Evolutionary conservation across 1,140 invertebrate species (phyloP).

Genomic region (Musca domestica): DNA sequence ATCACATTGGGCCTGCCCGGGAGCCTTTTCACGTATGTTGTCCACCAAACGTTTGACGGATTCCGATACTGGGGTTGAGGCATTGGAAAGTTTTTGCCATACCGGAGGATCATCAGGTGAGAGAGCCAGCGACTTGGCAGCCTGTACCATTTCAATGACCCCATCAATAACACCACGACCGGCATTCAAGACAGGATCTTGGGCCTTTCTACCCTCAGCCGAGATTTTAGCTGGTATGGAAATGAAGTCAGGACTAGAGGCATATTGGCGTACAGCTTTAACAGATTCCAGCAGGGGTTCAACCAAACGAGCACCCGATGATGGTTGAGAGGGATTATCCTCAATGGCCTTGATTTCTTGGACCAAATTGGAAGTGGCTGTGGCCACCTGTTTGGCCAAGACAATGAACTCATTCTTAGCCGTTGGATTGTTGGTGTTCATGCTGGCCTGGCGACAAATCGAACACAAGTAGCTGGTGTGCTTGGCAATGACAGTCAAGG

Average conservation of each 20-base stretch:
- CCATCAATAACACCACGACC: slow-evolving; percentile 68
- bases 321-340: slow-evolving; percentile 72
- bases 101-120: slow-evolving; percentile 88
- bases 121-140: slow-evolving; percentile 85
- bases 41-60: slow-evolving; percentile 92
- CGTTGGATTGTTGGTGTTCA: slow-evolving; percentile 87
- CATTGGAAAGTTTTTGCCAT: slow-evolving; percentile 89
- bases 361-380: slow-evolving; percentile 90
- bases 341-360: slow-evolving; percentile 94
- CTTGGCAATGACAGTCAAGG: slow-evolving; percentile 92
- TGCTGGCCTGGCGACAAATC: slow-evolving; percentile 88
- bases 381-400: slow-evolving; percentile 95
- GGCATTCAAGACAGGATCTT: slow-evolving; percentile 85
- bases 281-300: slow-evolving; percentile 86
- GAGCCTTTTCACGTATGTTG: slow-evolving; percentile 90
- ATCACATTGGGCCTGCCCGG: slow-evolving; percentile 92
- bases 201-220: slow-evolving; percentile 68
- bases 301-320: slow-evolving; percentile 69
- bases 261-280: slow-evolving; percentile 89
- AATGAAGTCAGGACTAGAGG: slow-evolving; percentile 89
- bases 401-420: slow-evolving; percentile 97
- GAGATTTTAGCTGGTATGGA: slow-evolving; percentile 90
- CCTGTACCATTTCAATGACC: slow-evolving; percentile 72
- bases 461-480: slow-evolving; percentile 95
- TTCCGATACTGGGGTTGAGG: slow-evolving; percentile 93